phyloP scores from a whole-genome alignment of 2,113 vertebrate species.

The Telmatochromis brichardi region DNA sequence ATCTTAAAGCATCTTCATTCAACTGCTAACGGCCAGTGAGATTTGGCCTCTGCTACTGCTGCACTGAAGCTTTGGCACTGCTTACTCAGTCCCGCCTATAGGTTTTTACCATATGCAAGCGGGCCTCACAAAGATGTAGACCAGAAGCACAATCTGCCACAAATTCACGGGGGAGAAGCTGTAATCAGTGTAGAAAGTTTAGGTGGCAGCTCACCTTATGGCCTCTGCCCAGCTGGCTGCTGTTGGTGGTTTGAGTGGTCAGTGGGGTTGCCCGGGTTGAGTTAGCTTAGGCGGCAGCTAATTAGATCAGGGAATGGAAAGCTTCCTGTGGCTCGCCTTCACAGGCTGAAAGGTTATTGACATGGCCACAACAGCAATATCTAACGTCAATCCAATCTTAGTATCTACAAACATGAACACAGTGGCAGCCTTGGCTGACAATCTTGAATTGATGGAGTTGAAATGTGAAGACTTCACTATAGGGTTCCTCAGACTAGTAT shows the following conservation, averaged over 20 bases:
- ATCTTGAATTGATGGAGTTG: not conserved
- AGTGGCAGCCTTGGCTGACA: not conserved
- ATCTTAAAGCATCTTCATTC: conserved; percentile 7
- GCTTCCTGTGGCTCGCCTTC: conserved; percentile 16
- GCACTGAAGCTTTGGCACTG: not conserved
- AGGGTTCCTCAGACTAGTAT: not conserved
- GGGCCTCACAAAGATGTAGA: not conserved
- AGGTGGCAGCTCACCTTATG: conserved; percentile 48
- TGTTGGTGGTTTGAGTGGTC: conserved; percentile 31
- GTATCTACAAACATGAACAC: conserved; percentile 13
- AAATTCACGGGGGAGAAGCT: conserved; percentile 54
- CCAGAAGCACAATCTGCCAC: conserved; percentile 24
- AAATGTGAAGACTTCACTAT: not conserved
- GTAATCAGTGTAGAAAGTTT: conserved; percentile 67
- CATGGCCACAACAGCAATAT: conserved; percentile 46
- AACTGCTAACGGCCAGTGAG: not conserved
- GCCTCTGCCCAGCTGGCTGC: conserved; percentile 43
- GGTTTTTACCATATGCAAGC: conserved; percentile 34
- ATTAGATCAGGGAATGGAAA: conserved; percentile 57
- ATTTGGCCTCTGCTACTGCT: not conserved
- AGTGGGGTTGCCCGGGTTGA: conserved; percentile 13
- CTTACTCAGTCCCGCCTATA: not conserved
- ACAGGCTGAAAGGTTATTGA: conserved; percentile 55
- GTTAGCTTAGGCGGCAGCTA: conserved; percentile 44
- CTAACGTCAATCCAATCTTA: conserved; percentile 41